Evolutionary conservation across 2,888 invertebrate species (phyloP).

Genomic region (Epistrophe grossulariae): DNA sequence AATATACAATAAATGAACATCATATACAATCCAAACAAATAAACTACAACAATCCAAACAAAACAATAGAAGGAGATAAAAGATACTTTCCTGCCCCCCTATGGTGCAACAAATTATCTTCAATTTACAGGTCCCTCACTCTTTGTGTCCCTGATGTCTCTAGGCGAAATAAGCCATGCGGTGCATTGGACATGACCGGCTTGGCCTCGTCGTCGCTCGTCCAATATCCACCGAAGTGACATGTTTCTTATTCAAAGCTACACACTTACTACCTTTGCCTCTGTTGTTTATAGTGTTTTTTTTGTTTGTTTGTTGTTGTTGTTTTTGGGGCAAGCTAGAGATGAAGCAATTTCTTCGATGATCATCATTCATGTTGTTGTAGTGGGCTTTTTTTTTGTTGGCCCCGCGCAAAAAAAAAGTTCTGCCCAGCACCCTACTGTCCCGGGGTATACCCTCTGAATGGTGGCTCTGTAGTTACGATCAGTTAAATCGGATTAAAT

Average conservation of each 20-base stretch:
- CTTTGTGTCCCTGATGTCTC: slow-evolving; percentile 17
- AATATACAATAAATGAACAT: slow-evolving; percentile 20
- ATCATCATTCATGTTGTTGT: slow-evolving; percentile 68
- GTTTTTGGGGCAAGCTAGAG: slow-evolving; percentile 65
- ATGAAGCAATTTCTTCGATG: slow-evolving; percentile 74
- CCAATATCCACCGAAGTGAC: slow-evolving; percentile 70
- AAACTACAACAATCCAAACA: slow-evolving; percentile 59
- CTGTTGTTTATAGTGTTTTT: slow-evolving; percentile 25
- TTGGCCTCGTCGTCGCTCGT: slow-evolving; percentile 56
- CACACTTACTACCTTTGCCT: slow-evolving; percentile 72
- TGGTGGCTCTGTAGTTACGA: slow-evolving; percentile 67
- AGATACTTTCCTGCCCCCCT: slow-evolving; percentile 75
- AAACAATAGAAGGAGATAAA: slow-evolving; percentile 78
- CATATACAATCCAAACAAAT: slow-evolving; percentile 33
- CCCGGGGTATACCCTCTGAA: slow-evolving; percentile 44
- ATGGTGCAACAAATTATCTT: slow-evolving; percentile 78
- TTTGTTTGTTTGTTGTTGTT: slow-evolving; percentile 58
- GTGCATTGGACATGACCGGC: slow-evolving; percentile 62
- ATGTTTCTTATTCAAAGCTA: slow-evolving; percentile 73
- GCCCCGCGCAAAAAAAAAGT: slow-evolving; percentile 36
- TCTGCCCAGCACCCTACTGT: slow-evolving; percentile 66
- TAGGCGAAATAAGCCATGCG: slow-evolving; percentile 59
- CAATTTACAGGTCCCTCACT: slow-evolving; percentile 76
- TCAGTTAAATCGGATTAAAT: slow-evolving; percentile 76
- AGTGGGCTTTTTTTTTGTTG: slow-evolving; percentile 9